Evolutionary conservation across 2,888 invertebrate species (phyloP).

Genomic region (Yponomeuta cagnagella): DNA sequence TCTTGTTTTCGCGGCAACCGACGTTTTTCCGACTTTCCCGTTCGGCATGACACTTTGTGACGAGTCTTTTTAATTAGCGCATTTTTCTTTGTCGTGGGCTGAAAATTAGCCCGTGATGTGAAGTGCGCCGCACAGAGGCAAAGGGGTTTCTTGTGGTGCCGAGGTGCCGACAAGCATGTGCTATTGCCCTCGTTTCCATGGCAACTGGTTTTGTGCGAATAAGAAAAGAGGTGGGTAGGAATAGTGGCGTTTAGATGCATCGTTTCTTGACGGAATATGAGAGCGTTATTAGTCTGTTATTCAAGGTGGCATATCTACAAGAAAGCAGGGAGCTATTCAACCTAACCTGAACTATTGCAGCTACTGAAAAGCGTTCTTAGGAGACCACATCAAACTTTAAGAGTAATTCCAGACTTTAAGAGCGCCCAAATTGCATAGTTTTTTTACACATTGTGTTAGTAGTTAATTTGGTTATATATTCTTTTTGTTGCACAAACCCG

Average conservation of each 20-base stretch:
- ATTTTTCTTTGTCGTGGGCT: slow-evolving; percentile 62
- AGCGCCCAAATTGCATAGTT: too few relatives aligned
- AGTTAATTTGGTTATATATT: neutral
- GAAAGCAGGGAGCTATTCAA: too few relatives aligned
- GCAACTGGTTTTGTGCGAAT: slow-evolving; percentile 3
- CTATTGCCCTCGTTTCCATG: slow-evolving; percentile 13
- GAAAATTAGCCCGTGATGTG: slow-evolving; percentile 66
- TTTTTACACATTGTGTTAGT: too few relatives aligned
- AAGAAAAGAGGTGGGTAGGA: neutral
- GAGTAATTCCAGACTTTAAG: too few relatives aligned
- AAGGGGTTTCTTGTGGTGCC: slow-evolving; percentile 9
- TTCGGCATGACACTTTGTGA: slow-evolving; percentile 63
- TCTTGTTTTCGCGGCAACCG: neutral
- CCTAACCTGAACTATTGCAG: too few relatives aligned
- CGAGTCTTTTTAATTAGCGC: slow-evolving; percentile 73
- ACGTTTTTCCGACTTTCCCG: slow-evolving; percentile 25
- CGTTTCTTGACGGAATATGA: too few relatives aligned
- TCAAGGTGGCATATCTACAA: too few relatives aligned
- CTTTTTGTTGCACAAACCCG: too few relatives aligned
- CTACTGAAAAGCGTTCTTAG: too few relatives aligned
- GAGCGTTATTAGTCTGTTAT: too few relatives aligned
- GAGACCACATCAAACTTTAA: too few relatives aligned
- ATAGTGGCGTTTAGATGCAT: neutral
- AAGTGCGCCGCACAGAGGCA: slow-evolving; percentile 24
- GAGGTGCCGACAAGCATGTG: slow-evolving; percentile 1